These are phyloP conservation scores for Crenuchus spilurus DNA, from an alignment of 2,797 vertebrate genomes.

Conservation along the genomic window DNA sequence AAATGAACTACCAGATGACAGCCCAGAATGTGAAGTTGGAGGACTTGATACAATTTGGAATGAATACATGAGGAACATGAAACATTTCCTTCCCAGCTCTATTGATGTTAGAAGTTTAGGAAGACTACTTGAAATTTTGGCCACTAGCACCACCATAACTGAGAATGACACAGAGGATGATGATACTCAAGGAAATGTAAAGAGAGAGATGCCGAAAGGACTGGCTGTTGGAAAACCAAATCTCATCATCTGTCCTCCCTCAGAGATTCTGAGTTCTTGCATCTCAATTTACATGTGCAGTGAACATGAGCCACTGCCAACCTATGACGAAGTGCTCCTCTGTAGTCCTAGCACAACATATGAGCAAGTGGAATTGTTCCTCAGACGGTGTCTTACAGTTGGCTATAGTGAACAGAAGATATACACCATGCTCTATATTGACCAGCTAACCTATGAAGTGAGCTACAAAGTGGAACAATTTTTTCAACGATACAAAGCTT, in stretches of 20 bases:
- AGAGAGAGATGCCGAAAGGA: conserved; percentile 78
- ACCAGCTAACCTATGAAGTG: conserved; percentile 89
- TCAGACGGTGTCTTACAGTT: conserved; percentile 84
- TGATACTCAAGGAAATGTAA: conserved; percentile 46
- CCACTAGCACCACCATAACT: conserved; percentile 58
- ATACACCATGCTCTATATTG: conserved; percentile 87
- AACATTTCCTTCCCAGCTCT: conserved; percentile 76
- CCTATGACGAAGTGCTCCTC: conserved; percentile 91
- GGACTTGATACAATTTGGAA: conserved; percentile 82
- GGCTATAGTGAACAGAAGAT: conserved; percentile 76
- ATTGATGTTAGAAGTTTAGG: conserved; percentile 86
- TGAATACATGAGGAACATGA: conserved; percentile 80
- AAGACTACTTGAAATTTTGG: conserved; percentile 76
- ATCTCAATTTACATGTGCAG: conserved; percentile 90
- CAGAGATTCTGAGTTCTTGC: conserved; percentile 83
- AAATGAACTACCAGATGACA: conserved; percentile 45
- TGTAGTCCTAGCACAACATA: conserved; percentile 83
- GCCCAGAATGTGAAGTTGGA: conserved; percentile 51
- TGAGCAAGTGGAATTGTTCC: conserved; percentile 90
- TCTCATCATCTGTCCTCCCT: conserved; percentile 83
- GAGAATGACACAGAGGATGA: conserved; percentile 42
- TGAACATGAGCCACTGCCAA: conserved; percentile 79
- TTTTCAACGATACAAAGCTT: conserved; percentile 78
- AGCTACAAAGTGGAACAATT: conserved; percentile 84
- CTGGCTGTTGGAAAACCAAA: conserved; percentile 83